Base-by-base conservation (phyloP, 2,797 vertebrate species). In the Thamnophis elegans region DNA sequence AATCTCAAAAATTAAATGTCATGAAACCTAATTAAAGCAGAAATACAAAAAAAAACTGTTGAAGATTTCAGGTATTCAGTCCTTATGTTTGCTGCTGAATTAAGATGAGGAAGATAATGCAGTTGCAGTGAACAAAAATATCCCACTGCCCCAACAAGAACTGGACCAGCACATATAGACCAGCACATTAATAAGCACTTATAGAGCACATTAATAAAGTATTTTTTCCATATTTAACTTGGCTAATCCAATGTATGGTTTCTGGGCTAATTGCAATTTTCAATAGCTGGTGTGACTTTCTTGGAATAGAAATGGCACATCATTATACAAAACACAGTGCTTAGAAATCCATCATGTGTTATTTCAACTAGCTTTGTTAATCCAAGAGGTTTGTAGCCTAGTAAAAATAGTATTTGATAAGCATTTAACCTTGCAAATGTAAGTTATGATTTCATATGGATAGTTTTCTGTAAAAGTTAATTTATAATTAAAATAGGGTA, bases 171-270 rank as follows among this genome's bases (percentile, higher is more conserved):
- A 82, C 42, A 25, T 36, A 98, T 97, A 98, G 98, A 98, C 18
- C 98, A 98, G 96, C 98, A 96, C 96, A 98, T 98, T 98, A 98
- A 97, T 97, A 97, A 97, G 22, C 78, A 82, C 42, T 5, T 36
- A 98, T 97, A 98, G 98, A 98, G 96, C 98, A 96, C 96, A 98
- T 98, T 98, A 98, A 97, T 97, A 97, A 97, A 94, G 95, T 95
- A 95, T 94, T 97, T 97, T 98, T 98, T 98, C 20, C 98, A 98
- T 98, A 98, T 98, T 98, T 98, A 98, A 98, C 97, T 99, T 98
- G 98, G 98, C 98, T 99, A 99, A 98, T 98, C 95, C 97, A 97
- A 98, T 98, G 98, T 98, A 98, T 97, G 97, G 98, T 98, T 98
- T 98, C 97, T 96, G 98, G 97, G 98, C 98, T 98, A 98, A 98